Percentiles rank a stretch among this genome's conserved stretches.
Conservation (phyloP, 1,140 invertebrate genomes). For the Lucilia cuprina region DNA sequence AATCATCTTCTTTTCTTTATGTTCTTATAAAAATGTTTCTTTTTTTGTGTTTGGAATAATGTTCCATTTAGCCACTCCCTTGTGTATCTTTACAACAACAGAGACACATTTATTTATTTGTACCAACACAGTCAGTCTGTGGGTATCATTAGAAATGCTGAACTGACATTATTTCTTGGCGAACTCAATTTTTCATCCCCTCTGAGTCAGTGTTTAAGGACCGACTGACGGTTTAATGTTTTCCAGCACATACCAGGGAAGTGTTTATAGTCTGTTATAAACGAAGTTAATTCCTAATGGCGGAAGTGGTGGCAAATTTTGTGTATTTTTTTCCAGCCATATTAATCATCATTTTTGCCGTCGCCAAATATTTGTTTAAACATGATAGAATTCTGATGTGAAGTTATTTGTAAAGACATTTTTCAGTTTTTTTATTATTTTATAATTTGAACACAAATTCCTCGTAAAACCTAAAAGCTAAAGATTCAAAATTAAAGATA, state of each 20-base stretch:
- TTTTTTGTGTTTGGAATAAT: neutral
- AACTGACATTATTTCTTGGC: neutral
- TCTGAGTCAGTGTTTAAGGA: slow-evolving; percentile 6
- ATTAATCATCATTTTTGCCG: slow-evolving; percentile 23
- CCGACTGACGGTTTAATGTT: slow-evolving; percentile 7
- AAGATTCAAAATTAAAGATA: too few relatives aligned
- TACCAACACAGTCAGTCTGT: neutral
- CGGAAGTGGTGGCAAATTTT: neutral
- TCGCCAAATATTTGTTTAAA: slow-evolving; percentile 16
- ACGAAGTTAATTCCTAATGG: slow-evolving; percentile 1
- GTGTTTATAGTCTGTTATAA: neutral
- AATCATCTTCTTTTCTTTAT: slow-evolving; percentile 11
- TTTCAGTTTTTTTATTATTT: too few relatives aligned
- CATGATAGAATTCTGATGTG: too few relatives aligned
- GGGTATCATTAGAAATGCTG: neutral
- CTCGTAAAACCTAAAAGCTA: too few relatives aligned
- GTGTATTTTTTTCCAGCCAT: neutral
- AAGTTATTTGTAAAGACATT: too few relatives aligned
- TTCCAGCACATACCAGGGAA: neutral
- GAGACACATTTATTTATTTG: neutral
- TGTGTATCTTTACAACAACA: slow-evolving; percentile 18
- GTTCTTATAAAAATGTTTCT: neutral
- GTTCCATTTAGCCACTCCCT: slow-evolving; percentile 4
- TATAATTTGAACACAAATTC: too few relatives aligned
- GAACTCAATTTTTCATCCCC: neutral